Base-by-base conservation (phyloP, 2,797 vertebrate species). In the Bothrops alternatus region DNA sequence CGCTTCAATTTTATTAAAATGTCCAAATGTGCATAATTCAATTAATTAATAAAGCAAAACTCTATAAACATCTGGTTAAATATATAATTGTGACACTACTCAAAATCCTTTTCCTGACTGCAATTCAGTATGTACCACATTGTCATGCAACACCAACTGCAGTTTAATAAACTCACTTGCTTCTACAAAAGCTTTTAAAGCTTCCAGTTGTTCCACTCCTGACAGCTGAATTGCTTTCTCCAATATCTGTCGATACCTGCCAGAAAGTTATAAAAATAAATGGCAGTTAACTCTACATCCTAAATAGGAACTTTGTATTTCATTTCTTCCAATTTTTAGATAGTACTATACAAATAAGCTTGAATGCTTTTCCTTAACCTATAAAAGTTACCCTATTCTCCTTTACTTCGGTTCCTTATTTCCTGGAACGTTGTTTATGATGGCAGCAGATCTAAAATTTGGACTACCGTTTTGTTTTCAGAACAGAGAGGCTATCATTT, bases 121-220 rank as follows among this genome's bases (percentile, higher is more conserved):
- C 1, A 92, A 25, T 8, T 6, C 50, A 60, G 55, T 7, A 93
- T 4, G 57, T 25, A 42, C 69, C 55, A 23, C 20, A 28, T n/a
- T 26, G 60, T 65, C 25, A 4, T 12, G 91, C 32, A 65, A 26
- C 0, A 1, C 11, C 16, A 55, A 86, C 1, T 12, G 0, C 57
- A 0, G 61, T 47, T n/a, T 91, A 89, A 63, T n/a, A 65, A 89
- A 97, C 99, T 98, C 98, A 99, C 99, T 99, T 96, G 99, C 99
- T 99, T 99, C 99, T 93, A 99, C 99, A 97, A 99, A 99, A 89
- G 99, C 99, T 98, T 99, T 99, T 96, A 99, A 97, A 94, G 99
- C 98, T 95, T 99, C 99, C 92, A 99, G 98, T 73, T 99, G 99
- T 90, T 99, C 99, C 85, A 96, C 97, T 94, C 98, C 98, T 1